Evolutionary conservation across 2,797 vertebrate genomes (phyloP).

Genomic region (Acanthurus lineatus): DNA sequence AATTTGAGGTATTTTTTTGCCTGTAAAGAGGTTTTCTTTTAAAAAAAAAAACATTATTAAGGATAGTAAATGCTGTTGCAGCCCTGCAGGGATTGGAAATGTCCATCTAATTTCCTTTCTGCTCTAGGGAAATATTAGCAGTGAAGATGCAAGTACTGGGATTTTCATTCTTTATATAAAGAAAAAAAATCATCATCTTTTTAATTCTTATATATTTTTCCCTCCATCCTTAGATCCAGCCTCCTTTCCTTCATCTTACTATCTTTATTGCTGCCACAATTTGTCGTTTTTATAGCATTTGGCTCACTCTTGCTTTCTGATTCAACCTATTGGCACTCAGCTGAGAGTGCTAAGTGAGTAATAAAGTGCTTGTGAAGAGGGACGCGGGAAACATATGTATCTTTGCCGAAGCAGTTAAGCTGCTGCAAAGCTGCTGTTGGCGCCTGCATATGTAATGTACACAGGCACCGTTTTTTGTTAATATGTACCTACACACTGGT

Average conservation of each 20-base stretch:
- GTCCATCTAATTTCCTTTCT: neutral
- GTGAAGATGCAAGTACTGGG: neutral
- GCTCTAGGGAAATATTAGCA: neutral
- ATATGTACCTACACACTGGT: neutral
- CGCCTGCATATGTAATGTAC: slow-evolving; percentile 9
- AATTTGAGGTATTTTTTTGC: neutral
- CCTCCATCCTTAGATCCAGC: neutral
- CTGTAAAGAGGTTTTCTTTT: neutral
- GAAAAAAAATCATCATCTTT: slow-evolving; percentile 1
- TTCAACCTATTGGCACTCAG: slow-evolving; percentile 43
- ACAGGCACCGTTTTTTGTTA: neutral
- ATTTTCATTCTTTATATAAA: neutral
- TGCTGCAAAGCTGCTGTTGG: slow-evolving; percentile 32
- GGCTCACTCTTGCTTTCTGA: slow-evolving; percentile 32
- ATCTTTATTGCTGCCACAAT: slow-evolving; percentile 44
- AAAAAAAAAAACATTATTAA: neutral
- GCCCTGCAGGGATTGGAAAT: neutral
- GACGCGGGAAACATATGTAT: slow-evolving; percentile 43
- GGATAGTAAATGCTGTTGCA: neutral
- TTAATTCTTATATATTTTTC: slow-evolving; percentile 10
- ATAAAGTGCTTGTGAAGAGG: slow-evolving; percentile 43
- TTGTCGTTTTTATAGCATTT: slow-evolving; percentile 49
- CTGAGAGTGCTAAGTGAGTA: slow-evolving; percentile 47
- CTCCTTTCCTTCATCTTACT: neutral
- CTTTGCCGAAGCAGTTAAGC: slow-evolving; percentile 19